Conservation (phyloP, 2,888 invertebrate genomes). For the Drosophila anomalipes region DNA sequence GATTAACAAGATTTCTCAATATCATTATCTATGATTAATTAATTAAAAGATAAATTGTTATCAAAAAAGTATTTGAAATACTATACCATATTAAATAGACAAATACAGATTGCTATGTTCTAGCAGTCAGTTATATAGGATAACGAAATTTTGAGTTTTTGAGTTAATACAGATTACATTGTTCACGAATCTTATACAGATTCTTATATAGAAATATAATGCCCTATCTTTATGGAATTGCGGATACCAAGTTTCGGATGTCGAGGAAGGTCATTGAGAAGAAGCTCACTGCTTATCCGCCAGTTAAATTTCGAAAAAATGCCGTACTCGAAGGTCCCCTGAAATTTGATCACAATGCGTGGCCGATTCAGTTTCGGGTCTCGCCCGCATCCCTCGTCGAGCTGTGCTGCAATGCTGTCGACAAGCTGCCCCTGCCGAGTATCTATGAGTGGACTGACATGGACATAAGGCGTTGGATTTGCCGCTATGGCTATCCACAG, state of each 20-base stretch:
- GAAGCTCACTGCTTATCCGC: neutral
- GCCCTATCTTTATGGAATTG: constrained; percentile 69
- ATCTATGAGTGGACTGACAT: constrained; percentile 86
- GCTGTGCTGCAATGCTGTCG: constrained; percentile 80
- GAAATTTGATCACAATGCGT: constrained; percentile 60
- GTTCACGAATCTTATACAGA: neutral
- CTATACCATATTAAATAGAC: neutral
- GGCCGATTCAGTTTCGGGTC: constrained; percentile 70
- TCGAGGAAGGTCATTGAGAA: neutral
- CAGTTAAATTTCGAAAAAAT: constrained; percentile 45
- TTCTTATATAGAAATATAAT: constrained; percentile 35
- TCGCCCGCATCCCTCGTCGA: constrained; percentile 86
- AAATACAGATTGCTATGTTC: neutral
- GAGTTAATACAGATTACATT: neutral
- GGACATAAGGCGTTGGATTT: constrained; percentile 86
- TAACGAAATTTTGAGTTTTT: constrained; percentile 25
- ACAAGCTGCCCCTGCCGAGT: constrained; percentile 83
- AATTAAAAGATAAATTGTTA: no score
- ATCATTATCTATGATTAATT: no score
- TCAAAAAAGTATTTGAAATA: no score
- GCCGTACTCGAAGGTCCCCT: constrained; percentile 9
- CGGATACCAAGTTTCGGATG: constrained; percentile 65
- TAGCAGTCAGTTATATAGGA: constrained; percentile 11
- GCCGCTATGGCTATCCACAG: constrained; percentile 85
- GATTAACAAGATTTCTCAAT: neutral